A percentile compares a stretch with the other conserved stretches of the same genome.
Conservation (phyloP, 2,888 invertebrate genomes). For the Drosophila incognita region DNA sequence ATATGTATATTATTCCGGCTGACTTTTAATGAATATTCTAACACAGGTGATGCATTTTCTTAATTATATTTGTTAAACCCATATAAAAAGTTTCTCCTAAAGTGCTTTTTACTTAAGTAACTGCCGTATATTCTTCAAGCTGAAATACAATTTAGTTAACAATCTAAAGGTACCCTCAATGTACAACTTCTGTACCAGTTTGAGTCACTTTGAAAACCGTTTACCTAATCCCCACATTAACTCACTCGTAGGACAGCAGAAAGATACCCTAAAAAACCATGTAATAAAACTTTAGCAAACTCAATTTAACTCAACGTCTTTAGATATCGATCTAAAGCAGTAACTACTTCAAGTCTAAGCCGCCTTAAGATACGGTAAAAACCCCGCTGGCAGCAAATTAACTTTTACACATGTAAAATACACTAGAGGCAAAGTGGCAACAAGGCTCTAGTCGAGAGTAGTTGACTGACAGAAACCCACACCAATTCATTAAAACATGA, state of each 20-base stretch:
- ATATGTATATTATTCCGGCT: not conserved
- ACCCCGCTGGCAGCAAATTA: slow-evolving; percentile 23
- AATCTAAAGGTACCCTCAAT: slow-evolving; percentile 10
- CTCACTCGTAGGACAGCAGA: slow-evolving; percentile 5
- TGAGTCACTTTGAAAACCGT: slow-evolving; percentile 16
- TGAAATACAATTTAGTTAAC: slow-evolving; percentile 14
- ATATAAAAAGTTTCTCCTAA: not conserved
- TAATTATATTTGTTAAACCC: not conserved
- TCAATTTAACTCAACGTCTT: slow-evolving; percentile 52
- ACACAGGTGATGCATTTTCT: not conserved
- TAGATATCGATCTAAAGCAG: slow-evolving; percentile 46
- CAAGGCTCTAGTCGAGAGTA: not conserved
- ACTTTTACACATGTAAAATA: slow-evolving; percentile 35
- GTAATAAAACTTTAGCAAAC: slow-evolving; percentile 52
- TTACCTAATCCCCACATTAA: slow-evolving; percentile 38
- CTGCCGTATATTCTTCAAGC: not conserved
- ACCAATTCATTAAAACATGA: not conserved
- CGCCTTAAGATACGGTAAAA: slow-evolving; percentile 29
- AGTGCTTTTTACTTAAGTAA: not conserved
- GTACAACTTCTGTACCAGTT: slow-evolving; percentile 5
- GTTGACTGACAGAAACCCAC: not conserved
- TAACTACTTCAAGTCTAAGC: slow-evolving; percentile 42
- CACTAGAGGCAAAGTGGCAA: slow-evolving; percentile 1
- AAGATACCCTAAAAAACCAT: slow-evolving; percentile 28
- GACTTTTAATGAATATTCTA: not conserved